These are phyloP conservation scores for Melinopterus prodromus DNA, from an alignment of 2,888 invertebrate genomes.

Conservation along the genomic window DNA sequence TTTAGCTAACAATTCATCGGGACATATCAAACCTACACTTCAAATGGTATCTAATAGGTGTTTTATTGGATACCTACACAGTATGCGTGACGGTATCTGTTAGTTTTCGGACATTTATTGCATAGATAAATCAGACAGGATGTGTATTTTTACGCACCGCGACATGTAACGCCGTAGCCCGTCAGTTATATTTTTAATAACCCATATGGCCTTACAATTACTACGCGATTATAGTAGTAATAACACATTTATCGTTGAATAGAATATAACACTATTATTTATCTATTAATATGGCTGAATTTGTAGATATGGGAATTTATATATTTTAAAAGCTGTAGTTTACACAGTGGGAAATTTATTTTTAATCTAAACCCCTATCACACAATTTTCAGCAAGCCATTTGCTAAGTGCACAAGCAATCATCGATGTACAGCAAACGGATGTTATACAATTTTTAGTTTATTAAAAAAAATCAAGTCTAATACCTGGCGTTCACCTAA, in stretches of 20 bases:
- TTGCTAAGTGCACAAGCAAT: neutral
- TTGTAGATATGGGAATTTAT: too few relatives aligned
- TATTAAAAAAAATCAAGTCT: neutral
- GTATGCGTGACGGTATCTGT: neutral
- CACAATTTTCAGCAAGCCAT: too few relatives aligned
- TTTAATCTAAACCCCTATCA: too few relatives aligned
- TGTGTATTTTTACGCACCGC: neutral
- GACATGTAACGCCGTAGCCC: neutral
- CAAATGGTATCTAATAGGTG: neutral
- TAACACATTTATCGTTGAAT: neutral
- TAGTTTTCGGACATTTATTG: neutral
- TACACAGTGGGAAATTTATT: too few relatives aligned
- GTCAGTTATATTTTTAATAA: neutral
- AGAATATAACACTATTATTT: neutral
- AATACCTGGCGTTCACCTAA: neutral
- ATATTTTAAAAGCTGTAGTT: too few relatives aligned
- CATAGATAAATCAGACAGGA: neutral
- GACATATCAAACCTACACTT: neutral
- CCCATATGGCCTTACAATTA: neutral
- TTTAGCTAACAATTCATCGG: neutral
- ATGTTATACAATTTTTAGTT: neutral
- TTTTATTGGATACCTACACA: neutral
- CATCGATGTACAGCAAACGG: neutral
- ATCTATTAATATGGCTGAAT: neutral
- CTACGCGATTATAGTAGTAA: neutral